These are phyloP conservation scores for Cyrtodaria siliqua DNA, from an alignment of 2,888 invertebrate genomes.

Conservation along the genomic window DNA sequence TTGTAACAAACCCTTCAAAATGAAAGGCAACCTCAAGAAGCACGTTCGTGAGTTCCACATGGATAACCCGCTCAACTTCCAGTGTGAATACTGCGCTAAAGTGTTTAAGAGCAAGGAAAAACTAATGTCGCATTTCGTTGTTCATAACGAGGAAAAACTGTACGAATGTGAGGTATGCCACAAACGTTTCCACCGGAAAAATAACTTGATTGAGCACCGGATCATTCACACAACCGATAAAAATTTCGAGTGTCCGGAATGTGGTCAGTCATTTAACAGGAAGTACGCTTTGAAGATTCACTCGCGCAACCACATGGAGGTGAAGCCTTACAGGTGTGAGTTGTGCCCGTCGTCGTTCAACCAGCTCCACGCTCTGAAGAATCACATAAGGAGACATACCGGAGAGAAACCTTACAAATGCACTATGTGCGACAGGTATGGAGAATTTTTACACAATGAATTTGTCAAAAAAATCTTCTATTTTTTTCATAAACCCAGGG, in stretches of 20 bases:
- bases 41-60: slow-evolving; percentile 40
- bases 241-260: slow-evolving; percentile 46
- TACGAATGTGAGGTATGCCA: slow-evolving; percentile 48
- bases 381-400: slow-evolving; percentile 63
- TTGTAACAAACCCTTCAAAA: slow-evolving; percentile 39
- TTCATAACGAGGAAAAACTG: slow-evolving; percentile 43
- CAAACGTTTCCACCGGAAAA: slow-evolving; percentile 44
- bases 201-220: slow-evolving; percentile 39
- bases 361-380: slow-evolving; percentile 63
- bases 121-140: slow-evolving; percentile 41
- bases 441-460: no score
- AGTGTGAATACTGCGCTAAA: slow-evolving; percentile 50
- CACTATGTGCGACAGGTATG: slow-evolving; percentile 59
- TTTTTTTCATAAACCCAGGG: no score
- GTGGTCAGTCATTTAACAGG: slow-evolving; percentile 47
- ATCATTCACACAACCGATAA: slow-evolving; percentile 51
- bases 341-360: slow-evolving; percentile 64
- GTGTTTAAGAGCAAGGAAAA: slow-evolving; percentile 40
- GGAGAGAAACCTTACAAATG: slow-evolving; percentile 66
- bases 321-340: slow-evolving; percentile 68
- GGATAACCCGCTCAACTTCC: slow-evolving; percentile 21
- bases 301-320: slow-evolving; percentile 63
- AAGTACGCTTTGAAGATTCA: slow-evolving; percentile 52
- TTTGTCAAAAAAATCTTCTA: no score
- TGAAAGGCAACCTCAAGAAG: slow-evolving; percentile 35